Conservation (phyloP, 1,140 invertebrate genomes). For the Wasmannia auropunctata region DNA sequence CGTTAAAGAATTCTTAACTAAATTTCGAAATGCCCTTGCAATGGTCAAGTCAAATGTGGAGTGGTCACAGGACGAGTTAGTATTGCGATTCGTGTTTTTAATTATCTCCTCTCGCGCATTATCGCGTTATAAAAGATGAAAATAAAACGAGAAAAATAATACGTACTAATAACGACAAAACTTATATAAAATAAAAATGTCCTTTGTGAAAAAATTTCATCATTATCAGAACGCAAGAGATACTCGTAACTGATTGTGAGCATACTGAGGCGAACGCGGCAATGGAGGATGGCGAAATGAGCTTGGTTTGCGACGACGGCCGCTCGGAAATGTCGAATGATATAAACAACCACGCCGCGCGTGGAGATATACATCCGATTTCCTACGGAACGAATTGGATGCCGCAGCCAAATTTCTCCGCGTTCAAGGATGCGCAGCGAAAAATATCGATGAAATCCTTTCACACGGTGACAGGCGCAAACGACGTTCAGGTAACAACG, state of each 20-base stretch:
- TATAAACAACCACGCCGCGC: background rate
- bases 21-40: background rate
- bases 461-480: slow-evolving; percentile 59
- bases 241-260: background rate
- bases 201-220: background rate
- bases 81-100: background rate
- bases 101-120: background rate
- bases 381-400: slow-evolving; percentile 73
- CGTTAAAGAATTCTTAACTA: background rate
- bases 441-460: slow-evolving; percentile 72
- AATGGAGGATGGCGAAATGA: slow-evolving; percentile 74
- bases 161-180: background rate
- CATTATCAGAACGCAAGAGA: background rate
- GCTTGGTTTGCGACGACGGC: slow-evolving; percentile 73
- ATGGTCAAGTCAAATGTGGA: background rate
- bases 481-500: slow-evolving; percentile 38
- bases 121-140: background rate
- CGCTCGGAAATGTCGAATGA: slow-evolving; percentile 72
- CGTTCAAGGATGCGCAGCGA: slow-evolving; percentile 69
- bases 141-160: background rate
- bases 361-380: slow-evolving; percentile 68
- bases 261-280: background rate
- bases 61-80: slow-evolving; percentile 51
- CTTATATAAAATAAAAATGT: background rate
- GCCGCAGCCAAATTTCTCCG: slow-evolving; percentile 69